phyloP scores from a whole-genome alignment of 2,888 invertebrate genomes.

The Drosophila anceps region DNA sequence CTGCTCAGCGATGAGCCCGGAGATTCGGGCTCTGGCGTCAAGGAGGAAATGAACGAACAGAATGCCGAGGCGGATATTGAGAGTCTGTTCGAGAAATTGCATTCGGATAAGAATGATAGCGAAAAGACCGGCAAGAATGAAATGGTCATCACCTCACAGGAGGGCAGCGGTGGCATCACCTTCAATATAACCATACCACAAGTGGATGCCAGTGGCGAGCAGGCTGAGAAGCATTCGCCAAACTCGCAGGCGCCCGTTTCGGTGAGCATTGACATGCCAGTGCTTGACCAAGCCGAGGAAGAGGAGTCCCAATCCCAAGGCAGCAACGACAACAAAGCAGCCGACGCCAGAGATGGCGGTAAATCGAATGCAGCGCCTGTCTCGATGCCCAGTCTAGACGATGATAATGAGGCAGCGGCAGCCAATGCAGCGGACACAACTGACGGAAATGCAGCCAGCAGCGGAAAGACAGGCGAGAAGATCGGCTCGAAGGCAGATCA shows the following conservation, averaged over 20 bases:
- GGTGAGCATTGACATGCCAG: slow-evolving; percentile 85
- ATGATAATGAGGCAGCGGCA: slow-evolving; percentile 83
- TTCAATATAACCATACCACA: slow-evolving; percentile 86
- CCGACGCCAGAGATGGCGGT: slow-evolving; percentile 40
- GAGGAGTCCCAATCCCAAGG: slow-evolving; percentile 77
- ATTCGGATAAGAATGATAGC: slow-evolving; percentile 85
- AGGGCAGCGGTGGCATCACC: slow-evolving; percentile 85
- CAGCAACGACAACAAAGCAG: slow-evolving; percentile 63
- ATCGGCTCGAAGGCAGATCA: slow-evolving; percentile 44
- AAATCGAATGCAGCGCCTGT: slow-evolving; percentile 80
- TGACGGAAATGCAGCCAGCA: slow-evolving; percentile 44
- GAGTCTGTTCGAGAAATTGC: slow-evolving; percentile 86
- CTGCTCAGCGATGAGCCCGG: slow-evolving; percentile 76
- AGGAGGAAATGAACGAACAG: slow-evolving; percentile 61
- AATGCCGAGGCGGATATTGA: slow-evolving; percentile 85
- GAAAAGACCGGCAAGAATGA: slow-evolving; percentile 74
- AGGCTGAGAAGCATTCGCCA: slow-evolving; percentile 67
- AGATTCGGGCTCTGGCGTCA: slow-evolving; percentile 42
- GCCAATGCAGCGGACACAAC: slow-evolving; percentile 50
- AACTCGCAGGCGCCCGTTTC: slow-evolving; percentile 79
- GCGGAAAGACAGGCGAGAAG: slow-evolving; percentile 43
- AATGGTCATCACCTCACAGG: slow-evolving; percentile 85
- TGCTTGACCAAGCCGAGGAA: slow-evolving; percentile 84
- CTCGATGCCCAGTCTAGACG: slow-evolving; percentile 85
- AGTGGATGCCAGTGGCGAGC: slow-evolving; percentile 74